Evolutionary conservation across 2,888 invertebrate species (phyloP).

Genomic region (Andrena hattorfiana): DNA sequence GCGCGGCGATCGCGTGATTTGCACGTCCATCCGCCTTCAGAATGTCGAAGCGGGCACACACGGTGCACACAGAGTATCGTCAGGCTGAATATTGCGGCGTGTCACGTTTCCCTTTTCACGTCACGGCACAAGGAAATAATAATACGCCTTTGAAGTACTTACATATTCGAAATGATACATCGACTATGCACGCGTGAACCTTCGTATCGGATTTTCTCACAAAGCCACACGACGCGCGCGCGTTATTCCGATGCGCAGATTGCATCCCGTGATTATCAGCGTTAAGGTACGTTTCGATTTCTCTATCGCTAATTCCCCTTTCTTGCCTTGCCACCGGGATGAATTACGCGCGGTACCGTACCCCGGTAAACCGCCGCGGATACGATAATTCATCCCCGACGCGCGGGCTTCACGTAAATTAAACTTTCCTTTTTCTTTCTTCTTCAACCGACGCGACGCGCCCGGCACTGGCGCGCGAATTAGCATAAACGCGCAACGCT

Average conservation of each 20-base stretch:
- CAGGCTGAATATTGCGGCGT: slow-evolving; percentile 69
- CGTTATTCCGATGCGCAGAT: slow-evolving; percentile 30
- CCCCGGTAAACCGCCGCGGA: neutral
- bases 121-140: slow-evolving; percentile 70
- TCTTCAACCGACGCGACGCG: neutral
- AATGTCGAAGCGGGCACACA: slow-evolving; percentile 62
- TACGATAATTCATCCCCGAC: slow-evolving; percentile 41
- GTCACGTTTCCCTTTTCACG: slow-evolving; percentile 70
- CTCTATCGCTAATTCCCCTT: slow-evolving; percentile 22
- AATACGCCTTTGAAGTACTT: slow-evolving; percentile 66
- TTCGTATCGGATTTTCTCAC: slow-evolving; percentile 47
- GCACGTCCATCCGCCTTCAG: slow-evolving; percentile 66
- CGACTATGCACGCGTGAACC: slow-evolving; percentile 22
- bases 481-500: slow-evolving; percentile 47
- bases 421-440: slow-evolving; percentile 26
- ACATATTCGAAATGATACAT: slow-evolving; percentile 62
- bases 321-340: slow-evolving; percentile 19
- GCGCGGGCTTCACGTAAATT: slow-evolving; percentile 38
- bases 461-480: slow-evolving; percentile 15
- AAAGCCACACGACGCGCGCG: slow-evolving; percentile 6
- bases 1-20: slow-evolving; percentile 72
- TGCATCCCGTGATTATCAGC: slow-evolving; percentile 26
- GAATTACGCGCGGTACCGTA: neutral
- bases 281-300: slow-evolving; percentile 19
- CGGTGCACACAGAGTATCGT: slow-evolving; percentile 57